Base-by-base conservation (phyloP, 2,797 vertebrate species). In the Selene dorsalis region DNA sequence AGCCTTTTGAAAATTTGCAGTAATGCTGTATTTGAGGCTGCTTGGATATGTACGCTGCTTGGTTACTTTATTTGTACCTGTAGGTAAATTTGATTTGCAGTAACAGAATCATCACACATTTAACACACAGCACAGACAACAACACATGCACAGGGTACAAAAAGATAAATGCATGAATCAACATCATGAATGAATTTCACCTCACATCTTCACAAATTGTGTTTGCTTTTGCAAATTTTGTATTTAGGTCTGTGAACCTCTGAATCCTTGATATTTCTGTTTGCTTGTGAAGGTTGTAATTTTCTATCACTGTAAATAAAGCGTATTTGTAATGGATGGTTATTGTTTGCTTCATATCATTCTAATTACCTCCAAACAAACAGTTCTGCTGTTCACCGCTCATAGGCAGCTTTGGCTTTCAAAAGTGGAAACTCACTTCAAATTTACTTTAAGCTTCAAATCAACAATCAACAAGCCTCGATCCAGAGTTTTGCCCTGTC, bases 221-320 rank as follows among this genome's bases (percentile, higher is more conserved):
- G 50, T 14, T 5, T 8, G 24, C 24, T 8, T 55, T 52, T 12
- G 14, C 7, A 52, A 58, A 14, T 57, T 2, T 16, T 4, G 60
- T 10, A 4, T 52, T 22, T 63, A 35, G 12, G 18, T 32, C 53
- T 11, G 22, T 6, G 16, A 63, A 65, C 8, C 14, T 30, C 13
- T 20, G 35, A 43, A 52, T 22, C 24, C 26, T 48, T n/a, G 0
- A 5, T 53, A n/a, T 65, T n/a, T 69, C 16, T 77, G 24, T 48
- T 48, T 75, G 20, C 4, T 82, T 78, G 13, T 38, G 20, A 66
- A 24, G 4, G 4, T 48, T 53, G 24, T 79, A 48, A 56, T 78
- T 26, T 55, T 73, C 22, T 72, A 22, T 52, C 26, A 24, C 24
- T 87, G 78, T 84, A 84, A 88, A 90, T 87, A 91, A 89, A 88